Evolutionary conservation across 2,797 vertebrate species (phyloP).

Genomic region (Tadarida brasiliensis): DNA sequence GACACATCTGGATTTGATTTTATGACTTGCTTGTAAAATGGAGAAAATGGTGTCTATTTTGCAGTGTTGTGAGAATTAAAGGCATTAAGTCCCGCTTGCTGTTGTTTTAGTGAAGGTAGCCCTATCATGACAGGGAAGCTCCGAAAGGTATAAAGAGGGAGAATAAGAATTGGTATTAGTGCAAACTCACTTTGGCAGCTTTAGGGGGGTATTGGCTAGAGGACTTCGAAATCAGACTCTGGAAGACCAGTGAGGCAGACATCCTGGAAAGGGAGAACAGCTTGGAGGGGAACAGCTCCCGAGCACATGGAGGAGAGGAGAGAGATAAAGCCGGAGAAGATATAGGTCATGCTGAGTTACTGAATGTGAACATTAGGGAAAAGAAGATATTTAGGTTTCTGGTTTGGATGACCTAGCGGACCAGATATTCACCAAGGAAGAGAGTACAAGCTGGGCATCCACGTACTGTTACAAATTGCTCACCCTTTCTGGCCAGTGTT

Average conservation of each 20-base stretch:
- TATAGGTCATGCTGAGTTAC: neutral
- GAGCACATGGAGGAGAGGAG: neutral
- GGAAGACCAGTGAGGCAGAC: neutral
- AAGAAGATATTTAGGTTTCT: neutral
- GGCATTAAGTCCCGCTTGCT: neutral
- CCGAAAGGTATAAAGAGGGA: neutral
- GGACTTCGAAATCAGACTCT: neutral
- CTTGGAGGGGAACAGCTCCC: neutral
- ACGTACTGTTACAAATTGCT: neutral
- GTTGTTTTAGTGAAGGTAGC: neutral
- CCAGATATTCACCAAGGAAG: neutral
- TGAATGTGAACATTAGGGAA: neutral
- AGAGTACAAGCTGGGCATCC: neutral
- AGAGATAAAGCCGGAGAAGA: neutral
- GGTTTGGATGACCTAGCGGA: neutral
- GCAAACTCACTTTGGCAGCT: neutral
- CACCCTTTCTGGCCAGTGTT: neutral
- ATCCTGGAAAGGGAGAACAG: neutral
- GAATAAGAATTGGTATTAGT: neutral
- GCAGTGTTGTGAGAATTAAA: neutral
- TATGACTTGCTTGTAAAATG: neutral
- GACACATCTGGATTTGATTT: neutral
- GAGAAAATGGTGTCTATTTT: neutral
- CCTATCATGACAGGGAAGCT: neutral
- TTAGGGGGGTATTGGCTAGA: neutral